A percentile compares a stretch with the other conserved stretches of the same genome.
phyloP scores from a whole-genome alignment of 92 coral and sea anemone species.

The Heteractis magnifica region DNA sequence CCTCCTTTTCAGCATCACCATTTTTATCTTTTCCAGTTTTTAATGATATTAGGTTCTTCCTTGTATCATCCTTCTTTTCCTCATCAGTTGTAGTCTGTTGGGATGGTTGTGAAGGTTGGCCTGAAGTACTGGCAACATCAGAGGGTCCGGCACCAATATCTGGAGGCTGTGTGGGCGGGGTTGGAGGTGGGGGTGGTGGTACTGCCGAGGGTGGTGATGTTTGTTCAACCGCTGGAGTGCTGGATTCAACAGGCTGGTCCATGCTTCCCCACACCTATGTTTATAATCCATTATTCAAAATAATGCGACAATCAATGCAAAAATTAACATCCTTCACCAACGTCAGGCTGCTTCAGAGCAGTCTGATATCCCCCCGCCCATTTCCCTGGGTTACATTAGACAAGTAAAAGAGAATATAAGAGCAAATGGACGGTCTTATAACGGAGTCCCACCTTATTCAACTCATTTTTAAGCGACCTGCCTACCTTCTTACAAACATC shows the following conservation, averaged over 20 bases:
- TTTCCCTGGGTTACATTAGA: too few species aligned
- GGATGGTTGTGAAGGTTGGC: not conserved
- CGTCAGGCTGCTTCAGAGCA: too few species aligned
- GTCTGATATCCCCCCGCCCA: too few species aligned
- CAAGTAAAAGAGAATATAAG: too few species aligned
- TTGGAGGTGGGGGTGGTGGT: constrained; percentile 17
- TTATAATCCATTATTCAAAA: not conserved
- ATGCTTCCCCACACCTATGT: constrained; percentile 16
- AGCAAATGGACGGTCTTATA: too few species aligned
- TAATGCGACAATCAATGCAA: not conserved
- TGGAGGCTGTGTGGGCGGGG: not conserved
- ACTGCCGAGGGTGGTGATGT: constrained; percentile 23
- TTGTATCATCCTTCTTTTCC: not conserved
- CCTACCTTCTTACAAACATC: too few species aligned
- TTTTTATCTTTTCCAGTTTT: not conserved
- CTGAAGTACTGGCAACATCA: not conserved
- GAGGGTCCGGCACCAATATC: not conserved
- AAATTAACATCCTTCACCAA: too few species aligned
- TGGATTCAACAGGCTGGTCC: constrained; percentile 22
- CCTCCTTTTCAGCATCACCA: not conserved
- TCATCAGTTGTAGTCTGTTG: not conserved
- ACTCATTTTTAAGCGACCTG: too few species aligned
- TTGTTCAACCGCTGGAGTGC: constrained; percentile 25
- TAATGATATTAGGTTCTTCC: not conserved
- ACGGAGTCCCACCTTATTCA: too few species aligned